Base-by-base conservation (phyloP, 37 sponge, comb jelly and placozoan species). In the Beroe forskalii region DNA sequence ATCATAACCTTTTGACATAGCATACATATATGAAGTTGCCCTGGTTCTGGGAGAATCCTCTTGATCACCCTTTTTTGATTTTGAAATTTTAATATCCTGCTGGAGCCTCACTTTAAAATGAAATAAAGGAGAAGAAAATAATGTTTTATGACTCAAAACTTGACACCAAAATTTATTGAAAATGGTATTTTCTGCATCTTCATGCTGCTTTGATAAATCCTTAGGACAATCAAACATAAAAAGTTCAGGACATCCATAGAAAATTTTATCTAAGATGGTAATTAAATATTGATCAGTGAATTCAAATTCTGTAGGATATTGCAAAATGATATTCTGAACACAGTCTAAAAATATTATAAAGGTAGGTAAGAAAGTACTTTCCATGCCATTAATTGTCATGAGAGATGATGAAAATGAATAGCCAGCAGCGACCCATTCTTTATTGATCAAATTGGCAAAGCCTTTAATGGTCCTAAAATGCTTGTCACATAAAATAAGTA, bases 401-500 rank as follows among this genome's bases (percentile, higher is more conserved):
- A 80, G 86, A 25, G 44, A 44, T 23, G 55, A 44, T n/a, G 28
- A 44, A 89, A 97, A 97, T 24, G 94, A 93, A 89, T 97, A 94
- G 0, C 97, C 97, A 92, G 94, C 92, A 22, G 95, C 94, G 36
- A 95, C 92, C 97, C 97, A 97, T 67, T 95, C 96, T 69, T 95
- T 95, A 91, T 97, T 96, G n/a, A 97, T 91, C 30, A 97, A 92
- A 28, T 66, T 66, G 92, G 95, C 94, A 90, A 97, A 94, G 0
- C 97, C 97, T 31, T 90, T 42, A 25, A 95, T 90, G 66, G 96
- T 94, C 60, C 97, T 93, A 61, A 44, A 95, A 91, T 94, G 67
- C 19, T 95, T 92, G 67, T 97, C 97, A 23, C 76, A 67, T 90
- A 97, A 92, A 23, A 95, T 67, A 93, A 95, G 96, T 20, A 93